Percentiles rank a stretch among this genome's conserved stretches.
Evolutionary conservation across 92 coral and sea anemone genomes (phyloP).

Genomic region (Heliopora coerulea): DNA sequence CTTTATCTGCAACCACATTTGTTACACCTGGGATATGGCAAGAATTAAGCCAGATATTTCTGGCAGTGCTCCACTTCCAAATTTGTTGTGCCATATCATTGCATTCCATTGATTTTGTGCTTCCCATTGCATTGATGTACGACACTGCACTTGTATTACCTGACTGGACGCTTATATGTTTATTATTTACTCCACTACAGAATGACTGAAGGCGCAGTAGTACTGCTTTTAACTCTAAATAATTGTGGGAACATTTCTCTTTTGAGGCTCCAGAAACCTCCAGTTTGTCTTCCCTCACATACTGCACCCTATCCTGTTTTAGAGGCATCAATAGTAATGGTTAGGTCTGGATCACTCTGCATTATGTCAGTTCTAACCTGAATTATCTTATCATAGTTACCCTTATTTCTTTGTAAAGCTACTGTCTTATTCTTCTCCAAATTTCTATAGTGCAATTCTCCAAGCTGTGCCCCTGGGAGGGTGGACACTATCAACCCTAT

Average conservation of each 20-base stretch:
- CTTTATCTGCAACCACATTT: conserved; percentile 40
- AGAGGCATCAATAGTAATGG: conserved; percentile 54
- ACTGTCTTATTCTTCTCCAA: conserved; percentile 44
- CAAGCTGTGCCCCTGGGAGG: conserved; percentile 52
- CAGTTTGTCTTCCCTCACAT: conserved; percentile 31
- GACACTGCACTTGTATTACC: conserved; percentile 43
- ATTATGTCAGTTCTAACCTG: conserved; percentile 35
- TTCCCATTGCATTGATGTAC: conserved; percentile 49
- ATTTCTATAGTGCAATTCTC: conserved; percentile 38
- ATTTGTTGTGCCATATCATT: conserved; percentile 26
- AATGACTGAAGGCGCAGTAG: conserved; percentile 45
- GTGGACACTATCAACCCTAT: conserved; percentile 53
- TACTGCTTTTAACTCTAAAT: conserved; percentile 44
- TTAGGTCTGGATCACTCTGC: conserved; percentile 37
- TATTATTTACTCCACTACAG: conserved; percentile 6
- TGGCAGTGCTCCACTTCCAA: conserved; percentile 47
- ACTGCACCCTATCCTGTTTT: conserved; percentile 52
- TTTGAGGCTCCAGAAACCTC: conserved; percentile 48
- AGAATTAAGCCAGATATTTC: conserved; percentile 42
- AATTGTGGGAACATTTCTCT: conserved; percentile 23
- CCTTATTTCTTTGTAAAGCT: background rate
- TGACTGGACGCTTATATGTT: conserved; percentile 48
- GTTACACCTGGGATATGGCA: conserved; percentile 44
- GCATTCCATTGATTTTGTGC: conserved; percentile 43
- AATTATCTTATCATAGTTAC: conserved; percentile 1